These are phyloP conservation scores for Bhutanitis thaidina DNA, from an alignment of 2,888 invertebrate species.

Conservation along the genomic window DNA sequence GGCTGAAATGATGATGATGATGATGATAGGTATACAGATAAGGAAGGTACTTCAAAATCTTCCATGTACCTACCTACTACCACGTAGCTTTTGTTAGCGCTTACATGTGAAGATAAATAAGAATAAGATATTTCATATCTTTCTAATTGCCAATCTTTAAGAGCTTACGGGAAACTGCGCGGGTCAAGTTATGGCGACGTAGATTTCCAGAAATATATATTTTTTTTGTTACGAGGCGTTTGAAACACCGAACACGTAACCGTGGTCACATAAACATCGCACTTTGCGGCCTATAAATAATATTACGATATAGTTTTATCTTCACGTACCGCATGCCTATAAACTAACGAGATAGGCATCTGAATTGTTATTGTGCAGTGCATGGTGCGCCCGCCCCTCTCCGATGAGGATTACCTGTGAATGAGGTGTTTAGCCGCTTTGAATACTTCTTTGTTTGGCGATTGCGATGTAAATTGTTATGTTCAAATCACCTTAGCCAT, in stretches of 20 bases:
- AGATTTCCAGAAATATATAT: neutral
- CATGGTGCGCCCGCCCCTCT: slow-evolving; percentile 2
- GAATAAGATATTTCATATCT: too few relatives aligned
- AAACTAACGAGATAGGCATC: slow-evolving; percentile 17
- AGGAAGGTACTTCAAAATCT: too few relatives aligned
- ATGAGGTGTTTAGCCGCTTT: slow-evolving; percentile 5
- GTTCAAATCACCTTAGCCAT: too few relatives aligned
- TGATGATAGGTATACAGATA: too few relatives aligned
- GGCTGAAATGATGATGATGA: too few relatives aligned
- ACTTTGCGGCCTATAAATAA: slow-evolving; percentile 19
- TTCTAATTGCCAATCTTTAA: too few relatives aligned
- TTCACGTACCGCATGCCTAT: slow-evolving; percentile 15
- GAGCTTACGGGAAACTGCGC: too few relatives aligned
- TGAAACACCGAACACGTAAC: slow-evolving; percentile 9
- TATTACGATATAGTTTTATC: slow-evolving; percentile 20
- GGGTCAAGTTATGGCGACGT: neutral
- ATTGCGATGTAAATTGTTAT: too few relatives aligned
- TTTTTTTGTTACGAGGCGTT: slow-evolving; percentile 6
- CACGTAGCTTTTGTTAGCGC: too few relatives aligned
- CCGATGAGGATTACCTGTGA: neutral
- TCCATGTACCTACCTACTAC: too few relatives aligned
- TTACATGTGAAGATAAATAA: too few relatives aligned
- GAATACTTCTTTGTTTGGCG: neutral
- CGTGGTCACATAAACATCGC: slow-evolving; percentile 14
- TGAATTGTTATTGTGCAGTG: slow-evolving; percentile 12